These are phyloP conservation scores for Porites cylindrica DNA, from an alignment of 92 coral and sea anemone species.

Conservation along the genomic window DNA sequence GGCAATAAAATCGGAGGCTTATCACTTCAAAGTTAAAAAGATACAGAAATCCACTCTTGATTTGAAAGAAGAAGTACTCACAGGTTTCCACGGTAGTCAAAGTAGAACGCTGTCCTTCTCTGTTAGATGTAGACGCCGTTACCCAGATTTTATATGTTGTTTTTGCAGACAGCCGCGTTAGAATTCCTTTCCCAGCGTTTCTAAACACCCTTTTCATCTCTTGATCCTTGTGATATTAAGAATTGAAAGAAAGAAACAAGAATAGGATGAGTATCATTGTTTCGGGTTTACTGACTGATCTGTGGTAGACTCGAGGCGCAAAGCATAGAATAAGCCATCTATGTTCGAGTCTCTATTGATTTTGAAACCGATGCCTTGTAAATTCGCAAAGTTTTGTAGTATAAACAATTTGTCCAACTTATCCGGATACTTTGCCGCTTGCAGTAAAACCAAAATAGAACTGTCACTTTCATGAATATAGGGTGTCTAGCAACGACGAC, in stretches of 20 bases:
- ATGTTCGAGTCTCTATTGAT: too few relatives aligned
- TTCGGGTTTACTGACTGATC: too few relatives aligned
- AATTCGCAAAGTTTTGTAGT: too few relatives aligned
- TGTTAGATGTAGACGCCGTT: constrained; percentile 39
- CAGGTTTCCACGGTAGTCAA: constrained; percentile 37
- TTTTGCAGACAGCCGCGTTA: constrained; percentile 28
- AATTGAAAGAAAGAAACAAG: background rate
- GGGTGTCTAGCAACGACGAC: too few relatives aligned
- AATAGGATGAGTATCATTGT: background rate
- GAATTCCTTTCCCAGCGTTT: constrained; percentile 4
- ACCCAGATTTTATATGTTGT: constrained; percentile 38
- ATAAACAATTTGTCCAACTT: too few relatives aligned
- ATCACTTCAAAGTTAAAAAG: background rate
- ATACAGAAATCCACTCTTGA: background rate
- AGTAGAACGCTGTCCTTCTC: constrained; percentile 26
- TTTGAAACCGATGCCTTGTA: too few relatives aligned
- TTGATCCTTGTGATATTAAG: background rate
- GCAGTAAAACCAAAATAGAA: too few relatives aligned
- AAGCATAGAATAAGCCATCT: too few relatives aligned
- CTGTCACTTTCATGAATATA: too few relatives aligned
- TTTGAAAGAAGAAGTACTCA: background rate
- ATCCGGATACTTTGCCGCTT: too few relatives aligned
- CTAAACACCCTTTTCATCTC: constrained; percentile 9
- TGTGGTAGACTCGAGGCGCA: too few relatives aligned
- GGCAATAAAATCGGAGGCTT: background rate